Conservation (phyloP, 2,113 vertebrate genomes). For the Passer domesticus region DNA sequence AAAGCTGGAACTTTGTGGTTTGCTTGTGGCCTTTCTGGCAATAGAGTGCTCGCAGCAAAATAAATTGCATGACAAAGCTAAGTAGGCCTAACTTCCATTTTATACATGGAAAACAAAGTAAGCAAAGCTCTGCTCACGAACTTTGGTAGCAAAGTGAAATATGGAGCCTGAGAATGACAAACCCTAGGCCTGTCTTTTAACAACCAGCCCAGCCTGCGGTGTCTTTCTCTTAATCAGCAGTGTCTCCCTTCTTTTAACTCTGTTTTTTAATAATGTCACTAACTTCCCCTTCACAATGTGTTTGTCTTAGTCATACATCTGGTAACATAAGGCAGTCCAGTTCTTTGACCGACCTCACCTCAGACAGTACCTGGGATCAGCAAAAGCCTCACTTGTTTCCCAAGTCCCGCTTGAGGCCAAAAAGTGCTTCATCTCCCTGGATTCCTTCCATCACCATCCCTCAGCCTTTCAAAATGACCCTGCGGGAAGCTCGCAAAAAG, state of each 20-base stretch:
- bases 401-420: constrained; percentile 52
- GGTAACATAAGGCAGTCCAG: constrained; percentile 69
- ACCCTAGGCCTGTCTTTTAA: neutral
- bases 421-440: constrained; percentile 64
- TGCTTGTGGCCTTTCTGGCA: neutral
- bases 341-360: constrained; percentile 72
- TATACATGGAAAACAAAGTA: neutral
- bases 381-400: constrained; percentile 20
- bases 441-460: constrained; percentile 72
- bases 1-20: neutral
- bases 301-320: constrained; percentile 55
- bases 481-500: constrained; percentile 70
- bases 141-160: neutral
- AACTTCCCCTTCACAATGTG: constrained; percentile 31
- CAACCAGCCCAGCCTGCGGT: rapidly evolving
- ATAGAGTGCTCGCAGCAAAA: neutral
- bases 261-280: neutral
- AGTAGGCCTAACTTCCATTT: neutral
- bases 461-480: constrained; percentile 73
- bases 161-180: neutral
- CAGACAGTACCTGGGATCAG: constrained; percentile 35
- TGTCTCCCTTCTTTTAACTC: neutral
- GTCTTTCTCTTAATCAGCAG: neutral
- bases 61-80: neutral
- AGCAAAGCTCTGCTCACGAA: neutral